Evolutionary conservation across 30 jellyfish, hydroid and myxozoan genomes (phyloP).

Genomic region (Euphysa ruthae): DNA sequence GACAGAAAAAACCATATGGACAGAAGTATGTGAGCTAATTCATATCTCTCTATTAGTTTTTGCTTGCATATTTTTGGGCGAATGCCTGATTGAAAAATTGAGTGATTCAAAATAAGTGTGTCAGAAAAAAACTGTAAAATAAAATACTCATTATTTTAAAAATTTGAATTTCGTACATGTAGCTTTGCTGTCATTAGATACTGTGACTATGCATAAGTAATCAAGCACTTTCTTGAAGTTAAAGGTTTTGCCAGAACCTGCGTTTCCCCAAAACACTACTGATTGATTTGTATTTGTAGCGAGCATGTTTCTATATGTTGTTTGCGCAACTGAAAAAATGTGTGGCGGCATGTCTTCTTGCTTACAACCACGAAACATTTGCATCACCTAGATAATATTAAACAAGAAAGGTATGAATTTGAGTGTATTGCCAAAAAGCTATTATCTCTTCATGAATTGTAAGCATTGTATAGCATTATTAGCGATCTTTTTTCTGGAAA

Average conservation of each 20-base stretch:
- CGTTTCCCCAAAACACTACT: constrained; percentile 61
- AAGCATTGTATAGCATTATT: no score
- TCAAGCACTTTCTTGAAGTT: constrained; percentile 51
- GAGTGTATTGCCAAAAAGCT: no score
- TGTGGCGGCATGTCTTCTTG: constrained; percentile 99
- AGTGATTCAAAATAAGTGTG: no score
- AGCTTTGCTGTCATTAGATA: constrained; percentile 9
- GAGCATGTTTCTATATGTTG: constrained; percentile 83
- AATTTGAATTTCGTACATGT: neutral
- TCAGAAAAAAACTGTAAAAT: no score
- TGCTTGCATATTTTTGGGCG: no score
- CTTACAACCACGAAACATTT: constrained; percentile 88
- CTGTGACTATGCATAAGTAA: constrained; percentile 55
- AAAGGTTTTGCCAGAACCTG: constrained; percentile 93
- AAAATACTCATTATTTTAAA: no score
- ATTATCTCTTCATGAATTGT: no score
- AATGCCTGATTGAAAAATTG: no score
- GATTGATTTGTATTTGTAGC: constrained; percentile 78
- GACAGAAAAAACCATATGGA: no score
- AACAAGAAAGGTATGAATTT: neutral
- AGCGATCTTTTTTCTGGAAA: no score
- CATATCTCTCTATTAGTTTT: no score
- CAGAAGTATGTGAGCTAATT: no score
- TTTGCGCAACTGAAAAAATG: constrained; percentile 83
- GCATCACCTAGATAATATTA: constrained; percentile 50